Evolutionary conservation across 2,113 vertebrate species (phyloP).

Genomic region (Seriola dumerili): DNA sequence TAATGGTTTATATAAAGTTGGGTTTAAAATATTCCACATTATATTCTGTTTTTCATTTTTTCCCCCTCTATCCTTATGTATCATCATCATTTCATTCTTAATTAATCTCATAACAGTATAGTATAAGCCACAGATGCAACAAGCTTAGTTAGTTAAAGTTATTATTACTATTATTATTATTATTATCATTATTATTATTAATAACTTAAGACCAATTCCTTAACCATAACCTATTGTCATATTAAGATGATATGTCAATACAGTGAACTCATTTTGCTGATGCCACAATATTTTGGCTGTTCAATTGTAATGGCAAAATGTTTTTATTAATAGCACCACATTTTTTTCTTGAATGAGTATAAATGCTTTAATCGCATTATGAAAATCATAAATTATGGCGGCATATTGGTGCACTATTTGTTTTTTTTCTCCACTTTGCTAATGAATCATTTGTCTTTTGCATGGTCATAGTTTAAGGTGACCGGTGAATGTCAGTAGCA

Average conservation of each 20-base stretch:
- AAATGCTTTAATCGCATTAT: slow-evolving; percentile 1
- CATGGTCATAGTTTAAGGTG: slow-evolving; percentile 33
- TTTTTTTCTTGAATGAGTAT: not conserved
- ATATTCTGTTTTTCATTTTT: not conserved
- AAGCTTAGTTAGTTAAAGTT: too few species aligned
- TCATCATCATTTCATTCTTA: not conserved
- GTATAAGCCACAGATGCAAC: not conserved
- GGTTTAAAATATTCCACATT: not conserved
- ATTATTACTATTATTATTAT: too few species aligned
- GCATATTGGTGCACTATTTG: not conserved
- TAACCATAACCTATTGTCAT: too few species aligned
- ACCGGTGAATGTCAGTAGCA: slow-evolving; percentile 44
- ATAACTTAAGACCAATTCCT: too few species aligned
- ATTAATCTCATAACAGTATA: not conserved
- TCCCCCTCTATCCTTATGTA: not conserved
- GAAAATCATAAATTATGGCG: not conserved
- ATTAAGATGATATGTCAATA: not conserved
- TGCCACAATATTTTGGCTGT: not conserved
- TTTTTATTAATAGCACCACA: slow-evolving; percentile 3
- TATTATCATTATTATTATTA: too few species aligned
- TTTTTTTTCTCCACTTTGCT: not conserved
- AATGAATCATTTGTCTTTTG: slow-evolving; percentile 6
- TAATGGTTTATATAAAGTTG: too few species aligned
- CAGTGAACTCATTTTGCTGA: not conserved
- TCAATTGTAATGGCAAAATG: not conserved